Percentiles rank a stretch among this genome's conserved stretches.
These are phyloP conservation scores for Nebria salina DNA, from an alignment of 2,888 invertebrate species.

Conservation along the genomic window DNA sequence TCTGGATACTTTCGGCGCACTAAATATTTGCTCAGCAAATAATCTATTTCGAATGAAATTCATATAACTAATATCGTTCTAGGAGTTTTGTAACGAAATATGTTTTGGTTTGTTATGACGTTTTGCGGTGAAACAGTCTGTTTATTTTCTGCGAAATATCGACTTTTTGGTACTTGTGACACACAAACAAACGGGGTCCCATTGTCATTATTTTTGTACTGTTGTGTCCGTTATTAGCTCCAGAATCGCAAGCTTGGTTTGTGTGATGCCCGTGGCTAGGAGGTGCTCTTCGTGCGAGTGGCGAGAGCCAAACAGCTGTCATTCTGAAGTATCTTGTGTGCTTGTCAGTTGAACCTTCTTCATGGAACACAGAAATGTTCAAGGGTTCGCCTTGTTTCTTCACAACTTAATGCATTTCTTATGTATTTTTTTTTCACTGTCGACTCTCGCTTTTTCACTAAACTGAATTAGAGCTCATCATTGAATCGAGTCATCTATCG, in stretches of 20 bases:
- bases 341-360: conserved; percentile 21
- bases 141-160: conserved; percentile 16
- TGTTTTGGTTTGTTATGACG: neutral
- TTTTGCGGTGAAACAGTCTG: neutral
- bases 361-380: neutral
- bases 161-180: conserved; percentile 26
- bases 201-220: conserved; percentile 38
- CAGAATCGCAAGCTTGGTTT: conserved; percentile 10
- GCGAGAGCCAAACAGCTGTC: conserved; percentile 17
- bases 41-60: neutral
- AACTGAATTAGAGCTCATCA: neutral
- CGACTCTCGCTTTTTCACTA: neutral
- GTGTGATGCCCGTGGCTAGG: conserved; percentile 10
- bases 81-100: neutral
- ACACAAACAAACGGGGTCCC: conserved; percentile 23
- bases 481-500: neutral
- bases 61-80: neutral
- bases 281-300: conserved; percentile 8
- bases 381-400: neutral
- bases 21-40: neutral
- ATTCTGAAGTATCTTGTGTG: conserved; percentile 24
- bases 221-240: conserved; percentile 36
- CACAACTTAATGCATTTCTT: conserved; percentile 2
- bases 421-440: neutral
- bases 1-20: too few relatives aligned